Conservation (phyloP, 1,140 invertebrate genomes). For the Achatina immaculata region DNA sequence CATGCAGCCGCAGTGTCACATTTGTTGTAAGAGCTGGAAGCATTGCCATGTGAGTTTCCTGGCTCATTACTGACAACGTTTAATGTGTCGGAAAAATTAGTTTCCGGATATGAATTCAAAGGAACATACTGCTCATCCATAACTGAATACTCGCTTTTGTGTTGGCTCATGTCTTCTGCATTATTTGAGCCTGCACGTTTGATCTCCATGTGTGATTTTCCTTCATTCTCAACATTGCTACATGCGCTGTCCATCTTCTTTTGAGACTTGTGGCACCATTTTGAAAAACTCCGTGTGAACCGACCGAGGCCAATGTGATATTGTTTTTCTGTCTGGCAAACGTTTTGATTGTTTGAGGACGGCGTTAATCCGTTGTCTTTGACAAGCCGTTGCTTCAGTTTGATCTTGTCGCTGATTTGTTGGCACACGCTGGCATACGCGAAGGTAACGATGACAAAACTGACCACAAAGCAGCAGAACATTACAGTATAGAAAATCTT, state of each 20-base stretch:
- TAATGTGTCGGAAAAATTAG: background rate
- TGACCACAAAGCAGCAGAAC: conserved; percentile 1
- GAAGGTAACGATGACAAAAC: conserved; percentile 15
- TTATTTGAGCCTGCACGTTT: background rate
- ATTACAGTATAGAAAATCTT: background rate
- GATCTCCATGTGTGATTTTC: background rate
- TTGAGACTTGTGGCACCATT: background rate
- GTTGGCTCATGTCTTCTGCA: background rate
- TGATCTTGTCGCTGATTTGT: conserved; percentile 5
- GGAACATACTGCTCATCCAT: too few relatives aligned
- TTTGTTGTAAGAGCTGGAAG: too few relatives aligned
- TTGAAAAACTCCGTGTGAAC: background rate
- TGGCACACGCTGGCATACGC: conserved; percentile 18
- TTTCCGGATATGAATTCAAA: background rate
- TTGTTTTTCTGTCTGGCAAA: background rate
- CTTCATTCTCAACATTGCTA: background rate
- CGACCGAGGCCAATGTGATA: background rate
- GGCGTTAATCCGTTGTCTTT: background rate
- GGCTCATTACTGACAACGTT: too few relatives aligned
- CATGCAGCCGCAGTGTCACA: too few relatives aligned
- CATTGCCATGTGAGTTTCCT: too few relatives aligned
- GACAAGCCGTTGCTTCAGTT: background rate
- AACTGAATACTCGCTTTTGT: background rate
- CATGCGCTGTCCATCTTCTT: background rate
- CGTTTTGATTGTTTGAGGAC: background rate